Conservation (phyloP, 2,797 vertebrate species). For the Eidolon dupreanum region DNA sequence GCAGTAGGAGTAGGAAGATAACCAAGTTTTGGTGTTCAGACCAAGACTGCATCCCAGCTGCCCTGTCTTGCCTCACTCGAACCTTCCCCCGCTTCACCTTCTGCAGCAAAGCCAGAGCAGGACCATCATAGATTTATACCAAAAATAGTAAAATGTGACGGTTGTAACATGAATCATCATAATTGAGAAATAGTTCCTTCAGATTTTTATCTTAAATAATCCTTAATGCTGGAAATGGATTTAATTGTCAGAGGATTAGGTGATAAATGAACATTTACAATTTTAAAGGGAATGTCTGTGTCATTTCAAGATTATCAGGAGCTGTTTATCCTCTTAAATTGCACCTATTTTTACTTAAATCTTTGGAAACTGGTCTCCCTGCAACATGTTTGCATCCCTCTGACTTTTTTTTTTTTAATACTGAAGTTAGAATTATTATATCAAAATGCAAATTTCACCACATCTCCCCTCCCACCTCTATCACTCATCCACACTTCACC, state of each 20-base stretch:
- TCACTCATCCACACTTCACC: neutral
- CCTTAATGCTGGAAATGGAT: neutral
- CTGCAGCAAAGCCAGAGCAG: fast-evolving
- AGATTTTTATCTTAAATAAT: neutral
- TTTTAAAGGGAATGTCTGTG: neutral
- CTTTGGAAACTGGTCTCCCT: neutral
- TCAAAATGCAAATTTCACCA: neutral
- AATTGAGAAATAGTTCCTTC: neutral
- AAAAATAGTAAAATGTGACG: neutral
- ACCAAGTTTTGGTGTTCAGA: neutral
- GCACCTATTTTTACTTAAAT: neutral
- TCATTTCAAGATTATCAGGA: neutral
- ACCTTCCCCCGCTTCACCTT: neutral
- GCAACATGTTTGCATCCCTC: neutral
- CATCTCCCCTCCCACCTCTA: neutral
- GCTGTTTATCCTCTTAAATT: neutral
- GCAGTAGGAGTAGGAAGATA: neutral
- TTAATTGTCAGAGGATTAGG: neutral
- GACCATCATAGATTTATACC: neutral
- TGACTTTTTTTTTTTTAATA: neutral
- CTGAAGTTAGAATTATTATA: neutral
- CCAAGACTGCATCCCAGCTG: neutral
- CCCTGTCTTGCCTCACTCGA: neutral
- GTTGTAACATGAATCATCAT: neutral
- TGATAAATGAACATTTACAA: neutral